Evolutionary conservation across 2,888 invertebrate species (phyloP), one percentile per base, ranked within the genome.

Genomic region (Drosophila differens): DNA sequence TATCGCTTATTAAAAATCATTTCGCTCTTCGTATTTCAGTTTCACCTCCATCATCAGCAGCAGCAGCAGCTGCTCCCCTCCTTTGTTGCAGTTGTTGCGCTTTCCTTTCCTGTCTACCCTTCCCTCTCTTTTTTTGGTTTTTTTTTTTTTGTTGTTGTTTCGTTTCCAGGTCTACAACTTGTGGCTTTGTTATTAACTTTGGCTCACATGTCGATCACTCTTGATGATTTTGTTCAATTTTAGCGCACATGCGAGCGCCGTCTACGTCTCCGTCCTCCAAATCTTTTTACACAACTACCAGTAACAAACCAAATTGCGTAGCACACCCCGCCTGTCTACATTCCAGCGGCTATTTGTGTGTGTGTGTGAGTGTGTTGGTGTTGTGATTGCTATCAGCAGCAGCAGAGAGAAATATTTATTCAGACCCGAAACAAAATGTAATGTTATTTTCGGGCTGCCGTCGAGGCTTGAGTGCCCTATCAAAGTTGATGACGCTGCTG

Each of bases 1-100:
- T 91, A 92, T 92, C 92, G 91, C 88, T 92, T 91, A 92, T 91
- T 92, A 91, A 92, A 92, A 91, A 92, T 92, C 92, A 91, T 91
- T 91, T 91, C 89, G 84, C 91, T 91, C 88, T 91, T 91, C 87
- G 88, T 89, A 91, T 88, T 90, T 89, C 83, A 88, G 89, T 81
- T 82, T 87, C 74, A 83, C 78, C 88, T 82, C 78, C 72, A 82
- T 67, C 77, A 70, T 60, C 76, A 64, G 55, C 68, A 41, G 49
- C 65, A 61, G 52, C 70, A 41, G 51, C 65, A 54, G 61, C 53
- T 51, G 57, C 66, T 53, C 30, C 66, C 49, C 58, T 69, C 63
- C 58, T 47, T 61, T 53, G 58, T 55, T 53, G 66, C 61, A 33
- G 58, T 44, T 55, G 51, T 37, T 60, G 54, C 59, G 51, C 39